Conservation (phyloP, 2,113 vertebrate species). For the Serinus canaria region DNA sequence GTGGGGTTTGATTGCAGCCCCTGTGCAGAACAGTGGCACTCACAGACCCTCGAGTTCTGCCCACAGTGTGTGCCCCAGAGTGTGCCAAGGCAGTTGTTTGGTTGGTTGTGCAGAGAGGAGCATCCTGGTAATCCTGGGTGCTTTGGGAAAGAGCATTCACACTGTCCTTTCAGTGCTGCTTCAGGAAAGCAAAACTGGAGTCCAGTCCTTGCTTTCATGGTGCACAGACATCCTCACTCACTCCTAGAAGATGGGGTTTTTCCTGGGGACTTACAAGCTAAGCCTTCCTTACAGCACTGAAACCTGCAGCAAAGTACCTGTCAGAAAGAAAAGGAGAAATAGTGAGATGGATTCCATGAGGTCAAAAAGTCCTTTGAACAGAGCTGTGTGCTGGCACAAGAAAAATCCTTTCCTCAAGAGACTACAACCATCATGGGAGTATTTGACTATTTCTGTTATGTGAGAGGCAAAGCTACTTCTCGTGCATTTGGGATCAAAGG, state of each 20-base stretch:
- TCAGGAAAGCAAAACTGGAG: background rate
- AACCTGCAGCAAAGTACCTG: background rate
- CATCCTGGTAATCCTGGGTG: background rate
- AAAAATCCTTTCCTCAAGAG: conserved; percentile 18
- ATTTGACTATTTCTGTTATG: conserved; percentile 3
- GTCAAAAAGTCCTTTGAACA: background rate
- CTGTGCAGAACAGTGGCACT: background rate
- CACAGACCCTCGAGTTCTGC: background rate
- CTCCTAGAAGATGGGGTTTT: background rate
- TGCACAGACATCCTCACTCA: background rate
- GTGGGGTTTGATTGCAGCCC: background rate
- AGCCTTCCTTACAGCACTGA: background rate
- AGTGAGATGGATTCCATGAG: background rate
- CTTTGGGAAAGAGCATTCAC: background rate
- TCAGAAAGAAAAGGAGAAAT: background rate
- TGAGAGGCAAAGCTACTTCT: conserved; percentile 26
- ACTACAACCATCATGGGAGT: background rate
- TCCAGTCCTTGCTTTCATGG: background rate
- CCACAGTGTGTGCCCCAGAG: background rate
- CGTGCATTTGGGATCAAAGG: background rate
- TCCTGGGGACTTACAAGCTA: background rate
- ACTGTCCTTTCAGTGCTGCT: background rate
- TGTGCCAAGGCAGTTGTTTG: background rate
- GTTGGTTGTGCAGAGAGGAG: background rate
- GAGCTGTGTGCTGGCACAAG: background rate